Evolutionary conservation across 2,888 invertebrate genomes (phyloP), one percentile per base, ranked within the genome.

Genomic region (Parasteatoda lunata): DNA sequence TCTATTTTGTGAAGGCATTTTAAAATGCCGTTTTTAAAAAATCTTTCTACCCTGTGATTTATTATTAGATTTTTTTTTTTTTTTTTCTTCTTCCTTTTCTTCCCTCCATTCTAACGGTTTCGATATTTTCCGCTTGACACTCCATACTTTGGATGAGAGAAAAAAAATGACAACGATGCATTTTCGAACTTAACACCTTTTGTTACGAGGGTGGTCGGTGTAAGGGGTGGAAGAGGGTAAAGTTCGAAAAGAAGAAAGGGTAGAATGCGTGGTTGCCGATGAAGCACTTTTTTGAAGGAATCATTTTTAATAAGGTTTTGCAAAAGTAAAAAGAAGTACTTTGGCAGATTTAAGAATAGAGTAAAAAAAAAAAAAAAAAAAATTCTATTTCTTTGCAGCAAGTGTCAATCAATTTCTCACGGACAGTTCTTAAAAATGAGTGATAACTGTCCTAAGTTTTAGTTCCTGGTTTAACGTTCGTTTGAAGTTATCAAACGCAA

Each of bases 131-230:
- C 59, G n/a, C 59, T 7, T 59, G 59, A 59, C 59, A 59, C 59
- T 59, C n/a, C 59, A n/a, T 59, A 4, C 13, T 59, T 59, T 59
- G 9, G n/a, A 13, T 59, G 9, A 13, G 9, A 49, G 15, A 47
- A 45, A 15, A 76, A 76, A 76, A 76, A 65, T 65, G 8, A 66
- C 76, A 48, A 51, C 76, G 76, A 65, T 64, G 76, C 65, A 76
- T 65, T 65, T 76, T 76, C 65, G 51, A 76, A 65, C 64, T 76
- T 65, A 64, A 66, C 64, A 65, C 49, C 66, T 66, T 49, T 49
- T 51, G 7, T 15, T n/a, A 30, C n/a, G 9, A 11, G 13, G 51
- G 75, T 47, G 54, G 47, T n/a, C 75, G n/a, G 75, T 48, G 54
- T 59, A 75, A 75, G 64, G 75, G 51, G 65, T 76, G n/a, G 15